A percentile compares a stretch with the other conserved stretches of the same genome.
These are phyloP conservation scores for Argyra leucocephala DNA, from an alignment of 2,888 invertebrate species.

Conservation along the genomic window DNA sequence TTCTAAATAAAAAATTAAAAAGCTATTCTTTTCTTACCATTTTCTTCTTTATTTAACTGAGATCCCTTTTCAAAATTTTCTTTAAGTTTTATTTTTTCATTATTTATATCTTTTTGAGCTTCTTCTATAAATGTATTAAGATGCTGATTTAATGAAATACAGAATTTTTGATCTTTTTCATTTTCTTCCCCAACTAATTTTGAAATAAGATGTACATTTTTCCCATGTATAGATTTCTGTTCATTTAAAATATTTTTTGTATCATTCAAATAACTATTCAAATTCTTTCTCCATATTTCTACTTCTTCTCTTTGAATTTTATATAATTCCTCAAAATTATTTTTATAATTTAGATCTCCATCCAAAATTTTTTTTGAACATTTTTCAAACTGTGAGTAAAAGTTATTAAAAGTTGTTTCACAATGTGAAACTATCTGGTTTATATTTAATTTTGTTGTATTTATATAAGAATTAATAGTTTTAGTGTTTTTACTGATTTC, in stretches of 20 bases:
- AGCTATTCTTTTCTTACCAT: not conserved
- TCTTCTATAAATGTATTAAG: not conserved
- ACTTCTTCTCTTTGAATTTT: conserved; percentile 30
- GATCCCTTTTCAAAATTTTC: not conserved
- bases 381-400: conserved; percentile 27
- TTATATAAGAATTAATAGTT: conserved; percentile 30
- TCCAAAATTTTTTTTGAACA: conserved; percentile 23
- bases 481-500: conserved; percentile 34
- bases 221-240: conserved; percentile 28
- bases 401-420: conserved; percentile 25
- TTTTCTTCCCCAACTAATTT: not conserved
- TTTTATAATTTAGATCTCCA: conserved; percentile 26
- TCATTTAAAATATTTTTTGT: conserved; percentile 29
- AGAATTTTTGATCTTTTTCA: not conserved
- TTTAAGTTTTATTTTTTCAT: not conserved
- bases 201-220: conserved; percentile 5
- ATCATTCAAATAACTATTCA: conserved; percentile 28
- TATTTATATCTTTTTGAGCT: not conserved
- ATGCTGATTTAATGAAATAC: not conserved
- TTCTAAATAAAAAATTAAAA: not conserved
- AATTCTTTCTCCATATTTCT: conserved; percentile 26
- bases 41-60: not conserved
- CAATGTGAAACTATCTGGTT: conserved; percentile 29
- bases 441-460: conserved; percentile 30
- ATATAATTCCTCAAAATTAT: conserved; percentile 25